phyloP scores from a whole-genome alignment of 2,797 vertebrate species.

The Aulostomus chinensis region DNA sequence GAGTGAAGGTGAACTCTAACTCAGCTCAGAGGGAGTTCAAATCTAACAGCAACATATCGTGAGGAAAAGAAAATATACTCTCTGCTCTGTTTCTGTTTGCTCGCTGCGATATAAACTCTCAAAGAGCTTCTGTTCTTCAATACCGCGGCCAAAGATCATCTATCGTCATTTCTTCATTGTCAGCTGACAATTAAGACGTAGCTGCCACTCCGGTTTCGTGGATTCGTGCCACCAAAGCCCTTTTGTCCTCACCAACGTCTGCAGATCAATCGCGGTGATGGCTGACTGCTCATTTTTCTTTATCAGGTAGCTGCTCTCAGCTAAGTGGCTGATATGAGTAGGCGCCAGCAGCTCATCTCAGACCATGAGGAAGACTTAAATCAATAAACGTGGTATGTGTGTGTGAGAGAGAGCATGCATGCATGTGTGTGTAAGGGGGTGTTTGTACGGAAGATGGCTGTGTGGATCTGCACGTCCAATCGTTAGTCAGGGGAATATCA shows the following conservation, averaged over 20 bases:
- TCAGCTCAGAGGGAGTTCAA: constrained; percentile 39
- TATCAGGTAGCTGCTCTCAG: constrained; percentile 50
- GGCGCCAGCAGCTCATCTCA: constrained; percentile 53
- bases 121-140: constrained; percentile 7
- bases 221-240: constrained; percentile 23
- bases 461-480: constrained; percentile 11
- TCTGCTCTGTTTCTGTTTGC: too few species aligned
- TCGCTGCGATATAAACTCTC: too few species aligned
- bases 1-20: constrained; percentile 31
- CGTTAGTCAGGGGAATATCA: constrained; percentile 28
- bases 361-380: constrained; percentile 37
- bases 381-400: constrained; percentile 54
- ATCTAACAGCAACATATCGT: neutral
- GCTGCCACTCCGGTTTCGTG: constrained; percentile 27
- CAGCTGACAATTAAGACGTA: constrained; percentile 27
- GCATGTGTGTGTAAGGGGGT: constrained; percentile 1
- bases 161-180: constrained; percentile 13
- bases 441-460: neutral
- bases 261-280: constrained; percentile 33
- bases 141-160: neutral
- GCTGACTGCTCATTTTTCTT: constrained; percentile 23
- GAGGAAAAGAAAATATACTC: neutral
- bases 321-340: constrained; percentile 51
- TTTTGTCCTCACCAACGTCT: constrained; percentile 28
- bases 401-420: neutral